These are phyloP conservation scores for Apotomis betuletana DNA, from an alignment of 2,888 invertebrate species.

Conservation along the genomic window DNA sequence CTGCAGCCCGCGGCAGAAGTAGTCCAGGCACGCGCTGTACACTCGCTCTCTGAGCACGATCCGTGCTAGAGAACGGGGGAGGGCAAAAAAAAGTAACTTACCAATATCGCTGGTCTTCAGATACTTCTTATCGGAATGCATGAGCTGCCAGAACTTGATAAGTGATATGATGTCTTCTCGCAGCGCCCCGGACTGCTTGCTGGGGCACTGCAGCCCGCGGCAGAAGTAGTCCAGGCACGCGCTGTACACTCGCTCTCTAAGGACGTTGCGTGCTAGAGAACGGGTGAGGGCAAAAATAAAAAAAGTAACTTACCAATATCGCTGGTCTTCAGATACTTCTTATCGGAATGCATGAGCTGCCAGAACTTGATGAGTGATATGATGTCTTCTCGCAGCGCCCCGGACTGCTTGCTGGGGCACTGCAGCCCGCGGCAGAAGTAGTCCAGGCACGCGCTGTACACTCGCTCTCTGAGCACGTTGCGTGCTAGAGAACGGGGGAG, in stretches of 20 bases:
- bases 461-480: constrained; percentile 96
- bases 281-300: too few species aligned
- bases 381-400: constrained; percentile 94
- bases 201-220: constrained; percentile 93
- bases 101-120: constrained; percentile 92
- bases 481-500: constrained; percentile 93
- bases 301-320: constrained; percentile 90
- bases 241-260: constrained; percentile 97
- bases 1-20: constrained; percentile 95
- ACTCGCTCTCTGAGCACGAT: constrained; percentile 97
- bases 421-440: constrained; percentile 97
- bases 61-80: constrained; percentile 92
- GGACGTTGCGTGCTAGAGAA: constrained; percentile 94
- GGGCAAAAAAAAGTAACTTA: too few species aligned
- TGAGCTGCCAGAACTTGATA: constrained; percentile 97
- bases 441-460: constrained; percentile 97
- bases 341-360: constrained; percentile 97
- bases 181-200: constrained; percentile 89
- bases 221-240: constrained; percentile 98
- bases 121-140: constrained; percentile 97
- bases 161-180: constrained; percentile 95
- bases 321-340: constrained; percentile 93
- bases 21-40: constrained; percentile 97
- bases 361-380: constrained; percentile 95
- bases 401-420: constrained; percentile 91